Evolutionary conservation across 1,140 invertebrate species (phyloP), one percentile per base, ranked within the genome.

Genomic region (Drosophila elegans): DNA sequence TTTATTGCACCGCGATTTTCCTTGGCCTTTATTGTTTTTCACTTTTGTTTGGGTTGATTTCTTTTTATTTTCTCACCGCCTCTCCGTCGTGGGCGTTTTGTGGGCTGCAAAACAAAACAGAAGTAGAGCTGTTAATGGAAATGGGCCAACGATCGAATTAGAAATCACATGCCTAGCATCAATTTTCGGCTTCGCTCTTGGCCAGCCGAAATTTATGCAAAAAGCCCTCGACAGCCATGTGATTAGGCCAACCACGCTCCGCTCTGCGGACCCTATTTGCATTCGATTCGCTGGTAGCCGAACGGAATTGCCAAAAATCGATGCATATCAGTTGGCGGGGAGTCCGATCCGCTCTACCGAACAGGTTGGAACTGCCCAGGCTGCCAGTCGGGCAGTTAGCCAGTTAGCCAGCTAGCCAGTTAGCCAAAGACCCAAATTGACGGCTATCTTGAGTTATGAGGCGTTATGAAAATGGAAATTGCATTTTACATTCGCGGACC

Each of bases 381-480:
- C 25, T 48, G 45, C 48, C 48, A 51, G 1, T 29, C 11, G 11
- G n/a, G 36, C 42, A 56, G 48, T 39, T 21, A 7, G 13, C 51
- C 51, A 25, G 44, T 21, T 38, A 60, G 34, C 45, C 34, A 66
- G 42, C 13, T 61, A 64, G 29, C 39, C 42, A 63, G 42, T 52
- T 54, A 39, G 52, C 21, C 52, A 27, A 34, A 42, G 44, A 51
- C 45, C 48, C 38, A 68, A 74, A 64, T 68, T 55, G 56, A 78
- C 81, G 60, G 27, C 72, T 78, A 81, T 86, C 81, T 78, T 53
- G 59, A 80, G 71, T 75, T 82, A 74, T 74, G 64, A 81, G 62
- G 76, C 74, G 56, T 80, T 83, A 76, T 61, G 68, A 52, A 77
- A 85, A 66, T 78, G 74, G 68, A 78, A 82, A 86, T 80, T 56